Conservation (phyloP, 2,888 invertebrate genomes). For the Pammene aurita region DNA sequence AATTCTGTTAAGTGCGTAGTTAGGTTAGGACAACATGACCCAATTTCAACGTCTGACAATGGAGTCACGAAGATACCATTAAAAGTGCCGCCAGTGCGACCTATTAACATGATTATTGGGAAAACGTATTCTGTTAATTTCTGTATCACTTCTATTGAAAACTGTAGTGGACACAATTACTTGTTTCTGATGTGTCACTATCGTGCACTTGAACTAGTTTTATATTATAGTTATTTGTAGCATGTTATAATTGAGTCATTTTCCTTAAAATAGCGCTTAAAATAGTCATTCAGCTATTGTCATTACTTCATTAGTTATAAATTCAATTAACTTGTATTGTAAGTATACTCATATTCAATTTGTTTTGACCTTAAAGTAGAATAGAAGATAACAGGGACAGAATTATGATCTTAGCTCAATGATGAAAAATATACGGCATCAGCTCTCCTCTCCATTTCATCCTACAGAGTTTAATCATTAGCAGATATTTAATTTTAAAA, state of each 20-base stretch:
- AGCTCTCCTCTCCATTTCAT: too few species aligned
- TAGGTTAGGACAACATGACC: constrained; percentile 14
- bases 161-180: constrained; percentile 5
- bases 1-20: too few species aligned
- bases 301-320: too few species aligned
- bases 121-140: too few species aligned
- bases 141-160: constrained; percentile 24
- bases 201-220: constrained; percentile 28
- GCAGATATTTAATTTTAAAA: too few species aligned
- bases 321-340: too few species aligned
- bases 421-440: too few species aligned
- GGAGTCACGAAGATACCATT: constrained; percentile 13
- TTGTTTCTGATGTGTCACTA: neutral
- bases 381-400: too few species aligned
- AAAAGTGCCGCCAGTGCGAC: constrained; percentile 2
- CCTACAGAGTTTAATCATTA: too few species aligned
- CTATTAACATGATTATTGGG: constrained; percentile 33
- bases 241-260: neutral
- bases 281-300: neutral
- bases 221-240: neutral
- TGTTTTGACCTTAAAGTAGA: too few species aligned
- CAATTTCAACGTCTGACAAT: constrained; percentile 21
- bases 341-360: too few species aligned
- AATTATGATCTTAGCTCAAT: too few species aligned
- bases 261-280: neutral